A percentile compares a stretch with the other conserved stretches of the same genome.
phyloP scores from a whole-genome alignment of 2,888 invertebrate genomes.

The Euzophera pinguis region DNA sequence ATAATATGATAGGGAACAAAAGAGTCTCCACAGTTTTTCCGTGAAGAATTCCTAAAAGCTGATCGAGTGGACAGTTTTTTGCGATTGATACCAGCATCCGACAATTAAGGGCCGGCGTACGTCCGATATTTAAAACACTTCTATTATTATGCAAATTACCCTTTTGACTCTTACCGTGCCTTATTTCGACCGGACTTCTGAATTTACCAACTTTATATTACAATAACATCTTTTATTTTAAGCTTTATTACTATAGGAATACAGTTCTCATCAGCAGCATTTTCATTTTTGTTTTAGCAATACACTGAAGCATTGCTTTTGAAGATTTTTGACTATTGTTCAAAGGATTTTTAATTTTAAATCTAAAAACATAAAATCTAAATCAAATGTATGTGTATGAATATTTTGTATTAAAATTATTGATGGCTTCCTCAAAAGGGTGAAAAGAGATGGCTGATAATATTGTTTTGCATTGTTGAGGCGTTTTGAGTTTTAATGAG shows the following conservation, averaged over 20 bases:
- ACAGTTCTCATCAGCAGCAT: neutral
- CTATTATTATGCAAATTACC: constrained; percentile 75
- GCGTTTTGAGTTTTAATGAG: constrained; percentile 53
- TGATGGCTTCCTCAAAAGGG: constrained; percentile 46
- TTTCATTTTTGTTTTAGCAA: neutral
- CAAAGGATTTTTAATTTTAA: constrained; percentile 18
- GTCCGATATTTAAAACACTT: constrained; percentile 68
- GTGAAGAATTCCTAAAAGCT: constrained; percentile 52
- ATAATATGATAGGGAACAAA: neutral
- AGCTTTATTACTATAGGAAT: neutral
- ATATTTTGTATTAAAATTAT: constrained; percentile 32
- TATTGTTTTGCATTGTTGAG: constrained; percentile 47
- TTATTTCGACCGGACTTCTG: constrained; percentile 32
- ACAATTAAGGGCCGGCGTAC: constrained; percentile 64
- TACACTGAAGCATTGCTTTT: neutral
- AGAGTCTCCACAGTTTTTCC: constrained; percentile 33
- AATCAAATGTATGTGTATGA: constrained; percentile 16
- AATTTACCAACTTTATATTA: constrained; percentile 16
- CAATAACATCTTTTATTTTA: constrained; percentile 13
- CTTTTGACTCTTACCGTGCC: constrained; percentile 57
- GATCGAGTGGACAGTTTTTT: constrained; percentile 71
- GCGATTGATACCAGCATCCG: constrained; percentile 72
- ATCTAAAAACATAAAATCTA: neutral
- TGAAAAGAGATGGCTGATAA: constrained; percentile 40
- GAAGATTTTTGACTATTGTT: neutral